phyloP scores from a whole-genome alignment of 2,797 vertebrate genomes.

The Sebastes elongatus region DNA sequence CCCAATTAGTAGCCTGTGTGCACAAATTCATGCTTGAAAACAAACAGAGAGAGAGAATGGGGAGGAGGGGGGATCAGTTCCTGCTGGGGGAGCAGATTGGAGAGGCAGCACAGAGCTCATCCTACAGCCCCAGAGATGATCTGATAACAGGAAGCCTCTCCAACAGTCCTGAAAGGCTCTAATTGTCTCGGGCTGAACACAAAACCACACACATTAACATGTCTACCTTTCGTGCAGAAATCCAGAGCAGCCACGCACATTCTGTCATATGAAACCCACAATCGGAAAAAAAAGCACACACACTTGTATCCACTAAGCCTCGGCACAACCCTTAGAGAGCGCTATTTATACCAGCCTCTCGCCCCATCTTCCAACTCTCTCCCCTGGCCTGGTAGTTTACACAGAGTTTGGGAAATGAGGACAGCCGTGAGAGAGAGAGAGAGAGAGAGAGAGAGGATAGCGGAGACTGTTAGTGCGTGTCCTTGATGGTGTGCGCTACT shows the following conservation, averaged over 20 bases:
- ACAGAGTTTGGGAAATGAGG: constrained; percentile 75
- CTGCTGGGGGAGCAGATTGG: constrained; percentile 80
- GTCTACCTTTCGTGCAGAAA: constrained; percentile 26
- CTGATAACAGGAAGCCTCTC: constrained; percentile 62
- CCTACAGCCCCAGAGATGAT: constrained; percentile 56
- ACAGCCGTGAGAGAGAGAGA: constrained; percentile 57
- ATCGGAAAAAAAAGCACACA: constrained; percentile 25
- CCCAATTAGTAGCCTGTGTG: constrained; percentile 51
- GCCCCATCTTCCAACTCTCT: constrained; percentile 76
- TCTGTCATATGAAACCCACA: constrained; percentile 20
- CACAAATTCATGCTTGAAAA: constrained; percentile 42
- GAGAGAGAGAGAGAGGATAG: constrained; percentile 47
- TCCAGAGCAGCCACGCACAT: constrained; percentile 1
- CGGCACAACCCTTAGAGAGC: constrained; percentile 64
- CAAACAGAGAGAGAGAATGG: constrained; percentile 3
- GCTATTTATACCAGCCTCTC: constrained; percentile 80
- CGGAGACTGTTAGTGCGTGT: constrained; percentile 52
- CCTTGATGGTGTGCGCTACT: constrained; percentile 57
- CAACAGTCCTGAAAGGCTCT: constrained; percentile 45
- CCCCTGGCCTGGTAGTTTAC: constrained; percentile 63
- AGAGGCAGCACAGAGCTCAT: constrained; percentile 60
- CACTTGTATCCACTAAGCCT: constrained; percentile 41
- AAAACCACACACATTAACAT: constrained; percentile 13
- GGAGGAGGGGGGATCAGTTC: constrained; percentile 31
- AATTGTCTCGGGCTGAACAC: constrained; percentile 38